phyloP scores from a whole-genome alignment of 2,113 vertebrate genomes.

The Callaeas wilsoni region DNA sequence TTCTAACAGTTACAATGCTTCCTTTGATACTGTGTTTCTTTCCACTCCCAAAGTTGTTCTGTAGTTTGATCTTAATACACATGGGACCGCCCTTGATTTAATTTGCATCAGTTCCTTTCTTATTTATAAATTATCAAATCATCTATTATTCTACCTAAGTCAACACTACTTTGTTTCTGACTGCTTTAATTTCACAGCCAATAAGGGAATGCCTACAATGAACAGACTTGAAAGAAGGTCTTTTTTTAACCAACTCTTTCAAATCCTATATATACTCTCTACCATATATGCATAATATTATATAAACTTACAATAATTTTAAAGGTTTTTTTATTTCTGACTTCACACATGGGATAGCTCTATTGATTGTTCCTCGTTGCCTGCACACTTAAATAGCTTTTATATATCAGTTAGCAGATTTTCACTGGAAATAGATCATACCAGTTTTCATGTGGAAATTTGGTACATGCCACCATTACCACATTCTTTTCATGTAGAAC shows the following conservation, averaged over 20 bases:
- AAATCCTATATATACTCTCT: not conserved
- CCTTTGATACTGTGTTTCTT: not conserved
- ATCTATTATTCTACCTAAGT: not conserved
- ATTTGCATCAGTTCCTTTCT: slow-evolving; percentile 1
- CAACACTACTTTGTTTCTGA: not conserved
- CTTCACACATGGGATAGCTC: not conserved
- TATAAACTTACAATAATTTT: not conserved
- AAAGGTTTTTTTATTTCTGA: not conserved
- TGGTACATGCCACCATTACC: not conserved
- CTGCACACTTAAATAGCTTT: not conserved
- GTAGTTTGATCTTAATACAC: not conserved
- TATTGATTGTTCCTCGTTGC: not conserved
- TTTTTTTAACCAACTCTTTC: not conserved
- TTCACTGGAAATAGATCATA: not conserved
- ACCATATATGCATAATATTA: not conserved
- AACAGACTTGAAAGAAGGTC: not conserved
- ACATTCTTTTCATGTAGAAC: not conserved
- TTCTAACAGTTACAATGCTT: not conserved
- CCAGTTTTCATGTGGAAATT: not conserved
- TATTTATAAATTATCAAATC: not conserved
- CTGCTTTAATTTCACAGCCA: not conserved
- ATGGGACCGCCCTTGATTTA: not conserved
- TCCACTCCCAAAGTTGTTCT: not conserved
- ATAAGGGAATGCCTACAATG: not conserved
- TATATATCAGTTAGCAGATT: not conserved